A percentile compares a stretch with the other conserved stretches of the same genome.
Evolutionary conservation across 2,113 vertebrate species (phyloP).

Genomic region (Colinus virginianus): DNA sequence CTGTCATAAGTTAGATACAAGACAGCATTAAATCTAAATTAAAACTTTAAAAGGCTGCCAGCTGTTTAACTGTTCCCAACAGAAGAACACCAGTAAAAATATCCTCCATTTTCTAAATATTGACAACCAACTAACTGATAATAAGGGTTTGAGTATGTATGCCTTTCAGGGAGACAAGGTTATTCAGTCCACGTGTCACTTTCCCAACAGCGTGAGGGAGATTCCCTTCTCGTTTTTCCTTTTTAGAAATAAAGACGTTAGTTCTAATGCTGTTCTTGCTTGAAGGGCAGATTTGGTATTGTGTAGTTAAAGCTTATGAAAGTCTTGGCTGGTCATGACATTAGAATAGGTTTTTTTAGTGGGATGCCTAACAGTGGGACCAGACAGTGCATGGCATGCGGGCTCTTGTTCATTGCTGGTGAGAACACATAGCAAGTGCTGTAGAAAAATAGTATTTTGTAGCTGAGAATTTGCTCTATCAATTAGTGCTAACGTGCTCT

Average conservation of each 20-base stretch:
- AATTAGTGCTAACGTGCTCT: too few species aligned
- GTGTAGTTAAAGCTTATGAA: not conserved
- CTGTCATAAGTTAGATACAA: constrained; percentile 59
- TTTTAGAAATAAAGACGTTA: not conserved
- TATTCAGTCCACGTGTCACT: not conserved
- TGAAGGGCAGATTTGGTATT: not conserved
- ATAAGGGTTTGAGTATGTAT: not conserved
- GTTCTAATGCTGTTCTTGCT: not conserved
- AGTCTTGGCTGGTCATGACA: not conserved
- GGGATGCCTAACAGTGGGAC: too few species aligned
- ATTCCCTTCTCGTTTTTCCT: not conserved
- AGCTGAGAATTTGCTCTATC: too few species aligned
- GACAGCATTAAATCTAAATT: constrained; percentile 54
- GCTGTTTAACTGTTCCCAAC: constrained; percentile 12
- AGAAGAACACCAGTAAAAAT: not conserved
- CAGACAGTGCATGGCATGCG: too few species aligned
- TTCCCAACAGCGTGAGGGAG: not conserved
- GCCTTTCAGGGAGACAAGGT: not conserved
- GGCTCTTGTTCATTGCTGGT: too few species aligned
- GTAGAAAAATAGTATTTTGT: too few species aligned
- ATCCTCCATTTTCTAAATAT: not conserved
- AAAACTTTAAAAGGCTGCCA: constrained; percentile 27
- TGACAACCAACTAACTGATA: not conserved
- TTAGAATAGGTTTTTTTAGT: too few species aligned
- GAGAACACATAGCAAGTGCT: too few species aligned